phyloP scores from a whole-genome alignment of 2,113 vertebrate species.

The Numida meleagris region DNA sequence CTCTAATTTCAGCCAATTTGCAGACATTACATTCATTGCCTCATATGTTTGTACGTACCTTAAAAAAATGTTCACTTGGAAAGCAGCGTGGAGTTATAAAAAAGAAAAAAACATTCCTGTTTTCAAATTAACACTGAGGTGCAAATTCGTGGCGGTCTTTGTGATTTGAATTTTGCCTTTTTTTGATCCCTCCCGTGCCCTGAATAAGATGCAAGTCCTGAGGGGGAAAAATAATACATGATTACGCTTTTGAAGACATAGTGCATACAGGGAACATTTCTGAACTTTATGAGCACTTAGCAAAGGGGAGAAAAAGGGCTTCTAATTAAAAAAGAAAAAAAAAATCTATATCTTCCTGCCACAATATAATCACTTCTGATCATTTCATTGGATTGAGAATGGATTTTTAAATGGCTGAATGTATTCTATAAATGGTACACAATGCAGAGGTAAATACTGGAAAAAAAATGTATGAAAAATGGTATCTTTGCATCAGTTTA shows the following conservation, averaged over 20 bases:
- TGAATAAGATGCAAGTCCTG: conserved; percentile 16
- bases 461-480: background rate
- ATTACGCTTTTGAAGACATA: background rate
- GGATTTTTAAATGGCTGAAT: background rate
- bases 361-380: background rate
- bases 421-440: background rate
- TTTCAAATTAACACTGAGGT: conserved; percentile 56
- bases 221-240: background rate
- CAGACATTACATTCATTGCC: background rate
- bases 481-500: background rate
- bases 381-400: background rate
- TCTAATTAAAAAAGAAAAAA: background rate
- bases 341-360: background rate
- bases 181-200: background rate
- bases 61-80: background rate
- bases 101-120: conserved; percentile 39
- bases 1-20: conserved; percentile 11
- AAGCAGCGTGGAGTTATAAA: background rate
- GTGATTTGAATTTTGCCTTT: conserved; percentile 5
- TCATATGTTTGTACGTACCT: conserved; percentile 1
- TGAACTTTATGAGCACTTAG: background rate
- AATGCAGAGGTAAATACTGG: background rate
- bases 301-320: background rate
- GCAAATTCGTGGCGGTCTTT: conserved; percentile 28
- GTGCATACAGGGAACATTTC: background rate